Percentiles rank a stretch among this genome's conserved stretches.
Evolutionary conservation across 2,113 vertebrate genomes (phyloP).

Genomic region (Isichthys henryi): DNA sequence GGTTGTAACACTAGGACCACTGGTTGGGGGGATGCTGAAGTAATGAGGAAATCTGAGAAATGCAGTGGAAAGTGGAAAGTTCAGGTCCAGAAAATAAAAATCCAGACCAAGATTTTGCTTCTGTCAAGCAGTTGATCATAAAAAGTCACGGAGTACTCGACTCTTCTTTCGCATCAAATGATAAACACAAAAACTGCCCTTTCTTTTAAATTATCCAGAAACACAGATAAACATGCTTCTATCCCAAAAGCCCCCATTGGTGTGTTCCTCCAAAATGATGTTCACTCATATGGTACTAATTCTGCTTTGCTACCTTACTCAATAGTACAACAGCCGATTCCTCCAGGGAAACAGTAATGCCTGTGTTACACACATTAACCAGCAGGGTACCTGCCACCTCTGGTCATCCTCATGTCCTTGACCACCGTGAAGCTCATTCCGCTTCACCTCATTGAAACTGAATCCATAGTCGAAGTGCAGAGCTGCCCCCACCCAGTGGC

Average conservation of each 20-base stretch:
- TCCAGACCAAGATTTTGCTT: not conserved
- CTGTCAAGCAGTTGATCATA: not conserved
- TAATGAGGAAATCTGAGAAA: not conserved
- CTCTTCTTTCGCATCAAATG: not conserved
- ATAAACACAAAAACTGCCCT: not conserved
- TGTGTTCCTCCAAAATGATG: not conserved
- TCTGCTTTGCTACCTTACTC: not conserved
- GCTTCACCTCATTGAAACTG: not conserved
- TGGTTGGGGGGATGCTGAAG: not conserved
- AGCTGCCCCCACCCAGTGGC: not conserved
- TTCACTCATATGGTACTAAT: not conserved
- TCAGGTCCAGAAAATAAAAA: not conserved
- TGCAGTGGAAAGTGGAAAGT: not conserved
- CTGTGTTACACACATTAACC: not conserved
- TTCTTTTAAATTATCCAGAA: not conserved
- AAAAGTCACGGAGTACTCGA: not conserved
- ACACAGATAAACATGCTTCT: not conserved
- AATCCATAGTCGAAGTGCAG: not conserved
- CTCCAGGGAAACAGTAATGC: not conserved
- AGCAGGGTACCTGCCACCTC: not conserved
- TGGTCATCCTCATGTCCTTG: not conserved
- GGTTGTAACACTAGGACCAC: slow-evolving; percentile 15
- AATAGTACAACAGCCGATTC: not conserved
- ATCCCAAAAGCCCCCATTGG: not conserved
- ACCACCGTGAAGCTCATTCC: not conserved